These are phyloP conservation scores for Brachionus plicatilis DNA, from an alignment of 1,140 invertebrate genomes.

Conservation along the genomic window DNA sequence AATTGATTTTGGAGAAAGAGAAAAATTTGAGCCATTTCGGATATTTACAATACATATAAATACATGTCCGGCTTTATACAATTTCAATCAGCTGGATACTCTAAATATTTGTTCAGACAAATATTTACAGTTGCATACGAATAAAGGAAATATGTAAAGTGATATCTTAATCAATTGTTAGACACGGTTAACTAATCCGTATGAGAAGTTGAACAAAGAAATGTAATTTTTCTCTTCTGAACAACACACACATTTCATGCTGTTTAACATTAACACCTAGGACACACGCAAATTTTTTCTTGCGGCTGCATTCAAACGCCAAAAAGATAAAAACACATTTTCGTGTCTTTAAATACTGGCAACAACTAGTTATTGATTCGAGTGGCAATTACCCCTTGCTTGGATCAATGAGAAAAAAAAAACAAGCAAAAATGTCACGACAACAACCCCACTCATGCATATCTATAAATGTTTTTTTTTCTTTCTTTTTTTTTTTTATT, in stretches of 20 bases:
- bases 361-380: not conserved
- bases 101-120: not conserved
- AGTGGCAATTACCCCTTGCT: not conserved
- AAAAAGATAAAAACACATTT: not conserved
- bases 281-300: not conserved
- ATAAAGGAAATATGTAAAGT: not conserved
- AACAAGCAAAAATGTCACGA: not conserved
- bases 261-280: not conserved
- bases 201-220: not conserved
- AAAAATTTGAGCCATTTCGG: slow-evolving; percentile 16
- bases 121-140: not conserved
- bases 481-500: not conserved
- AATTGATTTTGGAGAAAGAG: not conserved
- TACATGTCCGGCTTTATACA: not conserved
- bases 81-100: slow-evolving; percentile 10
- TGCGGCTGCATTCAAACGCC: not conserved
- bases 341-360: not conserved
- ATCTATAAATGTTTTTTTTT: not conserved
- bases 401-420: not conserved
- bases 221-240: not conserved
- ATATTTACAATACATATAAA: not conserved
- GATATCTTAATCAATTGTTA: slow-evolving; percentile 1
- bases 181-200: not conserved
- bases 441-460: not conserved
- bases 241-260: not conserved